Base-by-base conservation (phyloP, 2,888 invertebrate species). In the Silvanus unidentatus region DNA sequence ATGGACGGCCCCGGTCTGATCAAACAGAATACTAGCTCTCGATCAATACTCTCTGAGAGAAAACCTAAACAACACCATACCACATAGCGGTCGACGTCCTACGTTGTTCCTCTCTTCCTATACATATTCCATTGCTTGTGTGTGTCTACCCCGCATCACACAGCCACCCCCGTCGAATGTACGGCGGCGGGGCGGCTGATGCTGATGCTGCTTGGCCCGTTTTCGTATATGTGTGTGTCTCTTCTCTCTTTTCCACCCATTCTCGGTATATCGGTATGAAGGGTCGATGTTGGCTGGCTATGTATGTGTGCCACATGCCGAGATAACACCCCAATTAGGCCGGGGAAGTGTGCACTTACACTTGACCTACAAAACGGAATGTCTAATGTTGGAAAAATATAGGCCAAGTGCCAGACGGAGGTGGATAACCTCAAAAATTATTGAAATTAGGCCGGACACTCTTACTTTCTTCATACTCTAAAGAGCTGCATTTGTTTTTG, bases 61-160 rank as follows among this genome's bases (percentile, higher is more conserved):
- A 63, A 60, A 60, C 56, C 60, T 59, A 64, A 63, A 62, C 61
- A 64, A 63, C 64, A 61, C 57, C 54, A 63, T 63, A 61, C 57
- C 54, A 54, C 53, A 50, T 44, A 50, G 48, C 55, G 55, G 56
- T 52, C 55, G 55, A 47, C 51, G 53, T 50, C 56, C 57, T 54
- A 32, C 22, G 22, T 22, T 22, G 32, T 12, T 32, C 32, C 32
- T 32, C 32, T 32, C 22, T 32, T 32, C 32, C 32, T 32, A 32
- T 32, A 32, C 10, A 32, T 12, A 32, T 12, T 11, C 32, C n/a
- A 5, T 8, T 32, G 12, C 4, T 22, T 22, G 32, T 11, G 32
- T 12, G 11, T 32, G 32, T 32, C 6, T 11, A 32, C 32, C 32
- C 32, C n/a, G 37, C 16, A 15, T 10, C 37, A n/a, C n/a, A n/a